Conservation (phyloP, 2,113 vertebrate genomes). For the Ranitomeya variabilis region DNA sequence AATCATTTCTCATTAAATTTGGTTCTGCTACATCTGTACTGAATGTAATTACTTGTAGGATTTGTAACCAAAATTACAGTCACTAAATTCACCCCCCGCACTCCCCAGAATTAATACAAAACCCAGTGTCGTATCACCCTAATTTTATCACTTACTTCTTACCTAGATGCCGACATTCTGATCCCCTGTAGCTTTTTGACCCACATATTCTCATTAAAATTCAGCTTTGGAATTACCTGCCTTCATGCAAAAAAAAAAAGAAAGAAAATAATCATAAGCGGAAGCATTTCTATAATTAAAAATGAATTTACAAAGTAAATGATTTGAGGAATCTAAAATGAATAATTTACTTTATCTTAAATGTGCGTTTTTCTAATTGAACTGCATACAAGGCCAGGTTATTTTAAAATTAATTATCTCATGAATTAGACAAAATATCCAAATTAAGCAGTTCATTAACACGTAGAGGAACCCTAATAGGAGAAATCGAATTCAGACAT, state of each 20-base stretch:
- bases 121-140: neutral
- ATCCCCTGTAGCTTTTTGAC: neutral
- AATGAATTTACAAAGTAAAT: constrained; percentile 45
- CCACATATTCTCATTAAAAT: constrained; percentile 23
- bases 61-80: neutral
- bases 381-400: constrained; percentile 19
- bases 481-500: constrained; percentile 30
- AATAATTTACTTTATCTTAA: constrained; percentile 42
- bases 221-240: constrained; percentile 16
- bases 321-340: constrained; percentile 22
- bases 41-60: neutral
- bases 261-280: neutral
- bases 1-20: neutral
- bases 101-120: neutral
- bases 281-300: constrained; percentile 44
- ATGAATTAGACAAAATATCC: constrained; percentile 45
- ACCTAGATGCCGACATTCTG: neutral
- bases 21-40: neutral
- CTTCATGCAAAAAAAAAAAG: neutral
- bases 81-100: neutral
- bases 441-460: constrained; percentile 52
- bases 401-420: constrained; percentile 39
- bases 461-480: constrained; percentile 21
- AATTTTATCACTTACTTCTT: neutral
- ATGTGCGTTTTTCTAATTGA: constrained; percentile 1